These are phyloP conservation scores for Limnothrissa miodon DNA, from an alignment of 2,113 vertebrate species.

Conservation along the genomic window DNA sequence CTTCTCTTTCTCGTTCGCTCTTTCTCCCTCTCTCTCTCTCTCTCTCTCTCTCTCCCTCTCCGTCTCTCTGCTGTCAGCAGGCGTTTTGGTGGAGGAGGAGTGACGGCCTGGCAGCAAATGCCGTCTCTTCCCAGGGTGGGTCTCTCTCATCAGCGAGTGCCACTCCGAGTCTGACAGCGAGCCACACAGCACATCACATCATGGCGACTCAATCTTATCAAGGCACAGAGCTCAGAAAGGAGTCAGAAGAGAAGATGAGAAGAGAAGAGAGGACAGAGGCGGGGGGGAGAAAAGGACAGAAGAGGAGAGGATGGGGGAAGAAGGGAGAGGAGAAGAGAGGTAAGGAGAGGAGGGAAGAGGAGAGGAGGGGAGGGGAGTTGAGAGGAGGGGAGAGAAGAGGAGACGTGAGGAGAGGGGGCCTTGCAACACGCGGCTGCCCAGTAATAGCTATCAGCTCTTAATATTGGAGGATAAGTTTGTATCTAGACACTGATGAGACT, in stretches of 20 bases:
- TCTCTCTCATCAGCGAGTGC: not conserved
- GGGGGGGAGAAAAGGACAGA: no score
- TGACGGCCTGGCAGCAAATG: not conserved
- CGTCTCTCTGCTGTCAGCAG: not conserved
- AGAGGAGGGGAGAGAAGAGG: not conserved
- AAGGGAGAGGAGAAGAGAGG: no score
- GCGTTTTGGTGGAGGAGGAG: not conserved
- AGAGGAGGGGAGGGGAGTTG: no score
- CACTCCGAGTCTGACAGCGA: not conserved
- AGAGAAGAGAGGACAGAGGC: not conserved
- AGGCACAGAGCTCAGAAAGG: not conserved
- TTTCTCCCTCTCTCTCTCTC: not conserved
- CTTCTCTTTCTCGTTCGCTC: no score
- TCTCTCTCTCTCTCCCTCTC: no score
- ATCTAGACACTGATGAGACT: not conserved
- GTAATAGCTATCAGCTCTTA: not conserved
- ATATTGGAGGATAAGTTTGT: not conserved
- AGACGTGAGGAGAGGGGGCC: not conserved
- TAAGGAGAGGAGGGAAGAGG: not conserved
- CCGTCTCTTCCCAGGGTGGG: not conserved
- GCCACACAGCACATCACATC: not conserved
- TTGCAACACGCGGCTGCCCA: not conserved
- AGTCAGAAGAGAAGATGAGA: not conserved
- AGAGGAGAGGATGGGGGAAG: not conserved
- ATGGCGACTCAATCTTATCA: not conserved